phyloP scores from a whole-genome alignment of 2,113 vertebrate species.

The Callopanchax toddi region DNA sequence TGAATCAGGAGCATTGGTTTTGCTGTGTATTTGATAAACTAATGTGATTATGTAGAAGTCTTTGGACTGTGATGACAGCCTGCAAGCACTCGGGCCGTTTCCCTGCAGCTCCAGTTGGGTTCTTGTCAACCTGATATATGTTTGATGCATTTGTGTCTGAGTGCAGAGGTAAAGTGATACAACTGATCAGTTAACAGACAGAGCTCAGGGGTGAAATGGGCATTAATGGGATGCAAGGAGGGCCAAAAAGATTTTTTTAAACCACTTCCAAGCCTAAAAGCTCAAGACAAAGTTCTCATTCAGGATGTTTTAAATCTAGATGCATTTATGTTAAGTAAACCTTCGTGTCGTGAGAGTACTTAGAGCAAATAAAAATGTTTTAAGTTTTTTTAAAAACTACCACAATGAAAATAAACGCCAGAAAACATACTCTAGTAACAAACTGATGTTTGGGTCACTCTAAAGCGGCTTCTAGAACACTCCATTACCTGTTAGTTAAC shows the following conservation, averaged over 20 bases:
- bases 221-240: background rate
- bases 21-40: slow-evolving; percentile 28
- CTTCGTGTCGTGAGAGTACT: too few relatives aligned
- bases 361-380: too few relatives aligned
- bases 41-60: slow-evolving; percentile 32
- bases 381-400: too few relatives aligned
- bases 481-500: too few relatives aligned
- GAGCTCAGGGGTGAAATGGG: slow-evolving; percentile 3
- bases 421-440: too few relatives aligned
- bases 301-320: background rate
- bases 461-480: too few relatives aligned
- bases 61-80: slow-evolving; percentile 34
- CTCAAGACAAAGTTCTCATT: too few relatives aligned
- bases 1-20: slow-evolving; percentile 10
- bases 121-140: slow-evolving; percentile 16
- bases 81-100: slow-evolving; percentile 7
- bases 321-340: background rate
- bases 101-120: background rate
- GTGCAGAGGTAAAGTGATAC: slow-evolving; percentile 42
- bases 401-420: too few relatives aligned
- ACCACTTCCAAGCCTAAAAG: too few relatives aligned
- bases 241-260: too few relatives aligned
- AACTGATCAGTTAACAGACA: slow-evolving; percentile 7
- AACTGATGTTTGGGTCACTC: too few relatives aligned
- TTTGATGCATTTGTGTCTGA: slow-evolving; percentile 3